Evolutionary conservation across 2,888 invertebrate genomes (phyloP), one percentile per base, ranked within the genome.

Genomic region (Lutraria lutraria): DNA sequence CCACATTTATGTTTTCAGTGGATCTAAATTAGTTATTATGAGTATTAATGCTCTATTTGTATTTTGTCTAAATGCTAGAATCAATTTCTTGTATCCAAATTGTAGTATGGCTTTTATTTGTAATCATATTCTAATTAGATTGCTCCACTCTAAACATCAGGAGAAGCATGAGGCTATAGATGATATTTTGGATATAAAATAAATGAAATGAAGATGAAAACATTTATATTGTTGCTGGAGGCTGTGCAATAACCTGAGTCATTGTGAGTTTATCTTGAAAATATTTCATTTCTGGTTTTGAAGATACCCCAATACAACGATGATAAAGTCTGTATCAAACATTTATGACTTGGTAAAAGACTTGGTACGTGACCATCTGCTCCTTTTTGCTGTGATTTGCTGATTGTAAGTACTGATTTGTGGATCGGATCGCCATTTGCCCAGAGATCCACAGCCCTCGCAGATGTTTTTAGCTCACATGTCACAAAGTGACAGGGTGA

Each of bases 11-110:
- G 63, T 25, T 68, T 68, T n/a, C 25, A 68, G 25, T 68, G 63
- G 63, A 68, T 25, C 63, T 68, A 25, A 68, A 68, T 68, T 68
- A 34, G 31, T 76, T 76, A 76, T 25, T 76, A 34, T 76, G 31
- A 31, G 76, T 76, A 76, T 76, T 76, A 31, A 25, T 19, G 76
- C 29, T 31, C 31, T 19, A 34, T 31, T 34, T 34, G 76, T 34
- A 76, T 76, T 76, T 34, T 34, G 16, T 34, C 76, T 76, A 76
- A 43, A 76, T 76, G 76, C 31, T 76, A 3, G 76, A 76, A 76
- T 76, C 76, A 72, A 72, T 72, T 72, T 72, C 29, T 31, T 12
- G 15, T 72, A 31, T 76, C 31, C 12, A 76, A 76, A 34, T 76
- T 76, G 76, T 31, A 15, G 19, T 12, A 31, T 16, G 31, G 29